Percentiles rank a stretch among this genome's conserved stretches.
Conservation (phyloP, 2,113 vertebrate genomes). For the Rhinoderma darwinii region DNA sequence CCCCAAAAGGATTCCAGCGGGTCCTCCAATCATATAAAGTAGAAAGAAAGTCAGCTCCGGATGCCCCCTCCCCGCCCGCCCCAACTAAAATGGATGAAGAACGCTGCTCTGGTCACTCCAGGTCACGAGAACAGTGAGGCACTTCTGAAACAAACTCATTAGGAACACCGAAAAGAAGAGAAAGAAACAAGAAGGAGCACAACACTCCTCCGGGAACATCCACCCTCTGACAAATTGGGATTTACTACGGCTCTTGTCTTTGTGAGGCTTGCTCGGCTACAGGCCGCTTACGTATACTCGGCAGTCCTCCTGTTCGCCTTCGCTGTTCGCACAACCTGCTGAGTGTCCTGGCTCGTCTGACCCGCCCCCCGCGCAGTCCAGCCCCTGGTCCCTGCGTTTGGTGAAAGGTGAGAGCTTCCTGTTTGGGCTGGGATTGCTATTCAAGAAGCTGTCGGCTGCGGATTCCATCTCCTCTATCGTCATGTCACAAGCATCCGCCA, state of each 20-base stretch:
- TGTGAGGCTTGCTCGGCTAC: constrained; percentile 74
- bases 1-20: constrained; percentile 45
- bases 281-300: constrained; percentile 92
- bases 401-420: constrained; percentile 88
- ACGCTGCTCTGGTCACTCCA: constrained; percentile 88
- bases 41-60: constrained; percentile 57
- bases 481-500: constrained; percentile 95
- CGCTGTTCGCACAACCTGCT: constrained; percentile 81
- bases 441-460: constrained; percentile 95
- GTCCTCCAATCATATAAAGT: constrained; percentile 52
- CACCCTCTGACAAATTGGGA: constrained; percentile 62
- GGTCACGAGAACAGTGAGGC: constrained; percentile 99
- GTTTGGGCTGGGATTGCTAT: constrained; percentile 90
- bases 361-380: constrained; percentile 75
- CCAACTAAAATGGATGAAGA: constrained; percentile 83
- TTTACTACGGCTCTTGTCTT: constrained; percentile 69
- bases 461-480: constrained; percentile 99
- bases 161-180: constrained; percentile 81
- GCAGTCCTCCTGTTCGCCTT: constrained; percentile 85
- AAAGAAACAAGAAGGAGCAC: constrained; percentile 57
- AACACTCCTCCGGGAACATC: constrained; percentile 66
- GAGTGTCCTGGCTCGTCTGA: constrained; percentile 78
- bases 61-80: constrained; percentile 68
- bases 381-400: constrained; percentile 86
- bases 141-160: constrained; percentile 99